Conservation (phyloP, 2,888 invertebrate genomes). For the Tachina lurida region DNA sequence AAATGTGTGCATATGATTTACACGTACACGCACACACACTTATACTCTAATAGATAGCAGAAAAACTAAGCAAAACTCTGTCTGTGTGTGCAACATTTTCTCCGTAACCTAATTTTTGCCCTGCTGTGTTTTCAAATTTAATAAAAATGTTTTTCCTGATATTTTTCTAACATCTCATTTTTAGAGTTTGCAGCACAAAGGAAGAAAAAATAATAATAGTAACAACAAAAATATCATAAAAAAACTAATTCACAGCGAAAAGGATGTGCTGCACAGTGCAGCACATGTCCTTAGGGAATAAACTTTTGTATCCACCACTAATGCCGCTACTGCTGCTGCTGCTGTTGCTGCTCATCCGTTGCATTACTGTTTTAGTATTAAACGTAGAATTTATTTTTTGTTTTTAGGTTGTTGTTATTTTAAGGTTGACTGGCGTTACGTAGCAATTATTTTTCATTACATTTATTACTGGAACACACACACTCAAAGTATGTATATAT, state of each 20-base stretch:
- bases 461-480: conserved; percentile 30
- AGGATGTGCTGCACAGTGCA: conserved; percentile 58
- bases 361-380: conserved; percentile 53
- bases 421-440: conserved; percentile 53
- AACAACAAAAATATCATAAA: background rate
- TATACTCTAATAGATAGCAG: background rate
- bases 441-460: conserved; percentile 64
- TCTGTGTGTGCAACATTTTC: conserved; percentile 14
- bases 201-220: conserved; percentile 19
- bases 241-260: conserved; percentile 33
- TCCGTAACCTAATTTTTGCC: conserved; percentile 64
- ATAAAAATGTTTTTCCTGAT: conserved; percentile 56
- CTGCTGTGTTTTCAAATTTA: conserved; percentile 56
- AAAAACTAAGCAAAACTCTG: conserved; percentile 16
- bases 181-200: conserved; percentile 45
- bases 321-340: background rate
- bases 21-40: conserved; percentile 4
- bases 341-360: conserved; percentile 51
- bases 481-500: background rate
- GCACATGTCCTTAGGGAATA: conserved; percentile 66
- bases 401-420: conserved; percentile 25
- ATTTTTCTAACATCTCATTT: conserved; percentile 62
- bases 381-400: conserved; percentile 22
- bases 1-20: background rate
- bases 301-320: conserved; percentile 42